Percentiles rank a stretch among this genome's conserved stretches.
Conservation (phyloP, 2,797 vertebrate species). For the Sebastes steindachneri region DNA sequence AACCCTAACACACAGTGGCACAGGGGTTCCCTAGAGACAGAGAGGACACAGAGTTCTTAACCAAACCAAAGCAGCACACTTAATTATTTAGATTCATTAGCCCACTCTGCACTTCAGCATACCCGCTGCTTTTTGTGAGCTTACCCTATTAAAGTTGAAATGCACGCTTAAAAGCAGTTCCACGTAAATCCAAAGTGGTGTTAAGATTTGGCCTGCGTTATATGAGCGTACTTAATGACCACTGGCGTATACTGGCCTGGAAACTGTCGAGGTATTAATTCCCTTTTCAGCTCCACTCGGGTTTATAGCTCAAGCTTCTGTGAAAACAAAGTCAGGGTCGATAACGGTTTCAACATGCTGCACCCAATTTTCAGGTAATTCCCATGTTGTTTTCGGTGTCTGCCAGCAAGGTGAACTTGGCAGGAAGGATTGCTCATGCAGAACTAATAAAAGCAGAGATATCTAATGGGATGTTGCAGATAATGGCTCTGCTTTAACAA, state of each 20-base stretch:
- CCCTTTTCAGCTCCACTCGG: slow-evolving; percentile 16
- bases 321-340: slow-evolving; percentile 18
- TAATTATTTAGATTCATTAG: slow-evolving; percentile 78
- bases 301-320: slow-evolving; percentile 37
- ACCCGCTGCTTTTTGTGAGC: slow-evolving; percentile 32
- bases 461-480: slow-evolving; percentile 5
- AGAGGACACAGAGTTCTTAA: slow-evolving; percentile 56
- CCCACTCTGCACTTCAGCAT: slow-evolving; percentile 43
- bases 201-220: slow-evolving; percentile 31
- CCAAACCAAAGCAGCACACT: slow-evolving; percentile 66
- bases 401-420: slow-evolving; percentile 41
- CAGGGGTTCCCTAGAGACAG: slow-evolving; percentile 45
- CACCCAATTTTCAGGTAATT: slow-evolving; percentile 48
- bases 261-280: slow-evolving; percentile 46
- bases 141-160: slow-evolving; percentile 39
- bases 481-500: slow-evolving; percentile 13
- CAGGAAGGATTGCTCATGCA: slow-evolving; percentile 16
- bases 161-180: slow-evolving; percentile 41
- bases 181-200: slow-evolving; percentile 37
- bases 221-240: slow-evolving; percentile 32
- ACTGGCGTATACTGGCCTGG: slow-evolving; percentile 3
- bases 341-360: slow-evolving; percentile 27
- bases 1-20: slow-evolving; percentile 50
- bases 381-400: slow-evolving; percentile 21
- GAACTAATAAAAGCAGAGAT: slow-evolving; percentile 40